Base-by-base conservation (phyloP, 35 echinoderm and acorn worm species). In the Anneissia japonica region DNA sequence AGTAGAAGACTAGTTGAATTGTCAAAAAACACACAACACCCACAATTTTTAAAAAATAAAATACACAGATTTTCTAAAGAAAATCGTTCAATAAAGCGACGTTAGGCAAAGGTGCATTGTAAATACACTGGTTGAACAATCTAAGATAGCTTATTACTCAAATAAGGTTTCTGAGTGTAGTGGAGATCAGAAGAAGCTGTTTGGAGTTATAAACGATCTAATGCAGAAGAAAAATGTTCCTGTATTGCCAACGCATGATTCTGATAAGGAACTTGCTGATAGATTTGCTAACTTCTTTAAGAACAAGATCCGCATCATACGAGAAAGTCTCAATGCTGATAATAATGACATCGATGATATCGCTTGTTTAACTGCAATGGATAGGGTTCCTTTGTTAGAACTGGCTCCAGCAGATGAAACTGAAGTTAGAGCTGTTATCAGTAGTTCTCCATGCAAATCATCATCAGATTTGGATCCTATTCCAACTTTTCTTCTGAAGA, bases 131-230 rank as follows among this genome's bases (percentile, higher is more conserved):
- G 46, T 90, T 35, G 51, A 55, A 32, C 40, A 84, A 37, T 82
- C 88, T 4, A 84, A 84, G 35, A 38, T 73, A 10, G 36, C 40
- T 17, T 90, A 90, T 35, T 90, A 85, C 75, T 90, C 88, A 32
- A 77, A 11, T 21, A 34, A 84, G 38, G 36, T 90, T 26, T 31
- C 36, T 36, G 74, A 78, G n/a, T 84, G 88, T 37, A 34, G 16
- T 72, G 82, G 88, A 56, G 88, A 90, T 30, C 88, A 90, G 74
- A 90, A 73, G 82, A 90, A 80, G 38, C 43, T 90, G 34, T 90
- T 84, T 84, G 34, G 36, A 34, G 80, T 90, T 79, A 75, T 90
- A 3, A 80, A 90, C 79, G 35, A 76, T 23, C 89, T 90, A 12
- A 82, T 90, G 10, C 72, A 73, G 11, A 84, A 51, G 73, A 31